Evolutionary conservation across 2,113 vertebrate species (phyloP), one percentile per base, ranked within the genome.

Genomic region (Saccopteryx leptura): DNA sequence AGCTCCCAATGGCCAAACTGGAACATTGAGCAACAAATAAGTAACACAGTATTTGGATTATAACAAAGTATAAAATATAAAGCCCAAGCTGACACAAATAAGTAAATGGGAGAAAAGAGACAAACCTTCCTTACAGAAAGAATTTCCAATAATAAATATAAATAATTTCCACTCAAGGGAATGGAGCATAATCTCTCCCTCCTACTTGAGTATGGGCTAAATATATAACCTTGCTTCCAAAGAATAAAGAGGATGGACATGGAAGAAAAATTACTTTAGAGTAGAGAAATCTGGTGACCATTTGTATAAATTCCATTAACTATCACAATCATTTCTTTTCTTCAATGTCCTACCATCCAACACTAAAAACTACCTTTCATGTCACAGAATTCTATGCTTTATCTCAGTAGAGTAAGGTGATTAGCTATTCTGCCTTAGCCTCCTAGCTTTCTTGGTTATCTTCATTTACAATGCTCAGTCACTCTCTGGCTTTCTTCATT

Each of bases 61-160:
- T 58, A 95, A 91, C 63, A 90, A 85, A 96, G 26, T 52, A 87
- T 56, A 90, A 92, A 92, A 75, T 9, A 74, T 6, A 82, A 33
- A 76, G 24, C 65, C 65, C 24, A n/a, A n/a, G 85, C 2, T 88
- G 7, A 88, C 71, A 84, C 24, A 84, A 89, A 66, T 81, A 31
- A 89, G 85, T 26, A 79, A 91, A 83, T 60, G 39, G 50, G 48
- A 46, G 13, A 28, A 15, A 75, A 72, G 12, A 54, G 31, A 94
- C 1, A 78, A 76, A 79, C 80, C 50, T 79, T 72, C 71, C 75
- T 90, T 39, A 50, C 1, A 71, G 65, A 68, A 39, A 95, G 39
- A 92, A 81, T 81, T 72, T 23, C 14, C 12, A 93, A 18, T 78
- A 72, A 46, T 33, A 60, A 80, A 74, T 15, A 7, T 63, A 69